phyloP scores from a whole-genome alignment of 2,113 vertebrate species.

The Oophaga pumilio region DNA sequence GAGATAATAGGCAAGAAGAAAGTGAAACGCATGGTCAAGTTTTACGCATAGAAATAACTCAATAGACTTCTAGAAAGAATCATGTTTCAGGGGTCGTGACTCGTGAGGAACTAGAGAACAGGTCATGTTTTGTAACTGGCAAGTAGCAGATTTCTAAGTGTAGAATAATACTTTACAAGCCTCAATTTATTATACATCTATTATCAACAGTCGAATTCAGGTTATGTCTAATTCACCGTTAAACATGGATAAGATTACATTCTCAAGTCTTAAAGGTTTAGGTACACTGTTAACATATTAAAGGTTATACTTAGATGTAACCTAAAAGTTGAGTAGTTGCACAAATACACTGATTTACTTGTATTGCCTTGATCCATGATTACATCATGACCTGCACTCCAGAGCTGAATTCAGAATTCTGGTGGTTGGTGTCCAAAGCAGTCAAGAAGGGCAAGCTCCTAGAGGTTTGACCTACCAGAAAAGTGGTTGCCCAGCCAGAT shows the following conservation, averaged over 20 bases:
- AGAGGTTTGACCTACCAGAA: too few species aligned
- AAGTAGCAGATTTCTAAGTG: neutral
- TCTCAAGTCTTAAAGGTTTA: neutral
- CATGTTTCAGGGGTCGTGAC: neutral
- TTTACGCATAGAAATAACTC: conserved; percentile 7
- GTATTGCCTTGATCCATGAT: neutral
- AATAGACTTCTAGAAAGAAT: conserved; percentile 5
- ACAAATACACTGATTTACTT: neutral
- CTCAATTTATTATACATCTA: neutral
- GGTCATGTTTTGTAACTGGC: neutral
- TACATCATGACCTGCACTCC: neutral
- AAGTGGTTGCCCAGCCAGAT: too few species aligned
- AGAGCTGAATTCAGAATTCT: too few species aligned
- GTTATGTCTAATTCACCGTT: neutral
- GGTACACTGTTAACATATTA: neutral
- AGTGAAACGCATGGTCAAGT: neutral
- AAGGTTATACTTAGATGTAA: neutral
- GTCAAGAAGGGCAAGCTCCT: too few species aligned
- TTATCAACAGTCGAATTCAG: neutral
- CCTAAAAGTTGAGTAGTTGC: neutral
- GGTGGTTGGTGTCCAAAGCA: too few species aligned
- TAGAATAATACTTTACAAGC: conserved; percentile 2
- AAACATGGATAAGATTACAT: neutral
- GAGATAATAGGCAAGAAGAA: neutral
- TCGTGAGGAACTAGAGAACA: neutral